A percentile compares a stretch with the other conserved stretches of the same genome.
Evolutionary conservation across 2,888 invertebrate genomes (phyloP).

Genomic region (Metellina segmentata): DNA sequence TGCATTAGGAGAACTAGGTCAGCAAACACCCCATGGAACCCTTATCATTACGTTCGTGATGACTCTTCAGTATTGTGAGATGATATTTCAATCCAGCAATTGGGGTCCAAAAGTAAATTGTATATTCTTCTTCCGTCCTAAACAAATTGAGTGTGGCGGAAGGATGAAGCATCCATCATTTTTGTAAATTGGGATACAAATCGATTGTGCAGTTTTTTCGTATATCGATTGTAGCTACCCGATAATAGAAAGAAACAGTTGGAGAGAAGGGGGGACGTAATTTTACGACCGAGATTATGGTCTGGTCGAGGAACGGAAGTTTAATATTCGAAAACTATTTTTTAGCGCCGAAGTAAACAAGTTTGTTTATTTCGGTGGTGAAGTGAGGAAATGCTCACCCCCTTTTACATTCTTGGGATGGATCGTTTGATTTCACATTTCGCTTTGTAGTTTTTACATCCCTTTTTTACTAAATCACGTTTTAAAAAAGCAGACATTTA

Average conservation of each 20-base stretch:
- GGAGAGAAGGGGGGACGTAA: not conserved
- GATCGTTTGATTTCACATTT: too few species aligned
- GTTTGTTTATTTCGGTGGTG: too few species aligned
- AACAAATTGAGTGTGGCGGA: constrained; percentile 2
- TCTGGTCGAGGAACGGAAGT: too few species aligned
- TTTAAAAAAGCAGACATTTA: too few species aligned
- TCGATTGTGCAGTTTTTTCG: not conserved
- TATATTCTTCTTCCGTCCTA: not conserved
- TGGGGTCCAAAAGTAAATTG: constrained; percentile 15
- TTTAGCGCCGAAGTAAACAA: too few species aligned
- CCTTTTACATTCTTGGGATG: too few species aligned
- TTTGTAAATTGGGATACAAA: constrained; percentile 12
- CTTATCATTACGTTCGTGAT: constrained; percentile 20
- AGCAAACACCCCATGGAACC: constrained; percentile 29
- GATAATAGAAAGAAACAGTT: not conserved
- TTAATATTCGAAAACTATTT: too few species aligned
- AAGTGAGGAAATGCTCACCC: too few species aligned
- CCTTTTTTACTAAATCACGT: too few species aligned
- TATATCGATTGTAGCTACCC: not conserved
- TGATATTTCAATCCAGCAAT: constrained; percentile 34
- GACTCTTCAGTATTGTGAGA: constrained; percentile 14
- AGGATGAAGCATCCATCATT: constrained; percentile 14
- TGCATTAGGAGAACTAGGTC: constrained; percentile 34
- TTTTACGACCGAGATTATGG: too few species aligned
- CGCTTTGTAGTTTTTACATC: too few species aligned